Base-by-base conservation (phyloP, 2,888 invertebrate genomes). In the Melitaea athalia region DNA sequence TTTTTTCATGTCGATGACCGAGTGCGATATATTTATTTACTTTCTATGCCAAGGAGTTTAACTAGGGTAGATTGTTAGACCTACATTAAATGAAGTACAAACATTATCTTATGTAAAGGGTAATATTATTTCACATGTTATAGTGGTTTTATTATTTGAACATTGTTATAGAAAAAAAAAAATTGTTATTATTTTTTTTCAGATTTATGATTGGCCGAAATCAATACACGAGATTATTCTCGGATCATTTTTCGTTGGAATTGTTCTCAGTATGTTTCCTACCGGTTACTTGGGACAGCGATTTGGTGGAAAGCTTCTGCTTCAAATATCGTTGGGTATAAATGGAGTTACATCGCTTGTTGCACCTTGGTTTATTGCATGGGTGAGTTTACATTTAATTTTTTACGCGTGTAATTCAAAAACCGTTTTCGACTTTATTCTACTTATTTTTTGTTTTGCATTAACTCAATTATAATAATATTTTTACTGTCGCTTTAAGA, bases 281-380 rank as follows among this genome's bases (percentile, higher is more conserved):
- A 89, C 93, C 42, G 95, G 95, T 0, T 79, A 94, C 68, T 80
- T 95, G 43, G 93, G 94, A 0, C 95, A 94, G 75, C 85, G 88
- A 0, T 94, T 93, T 84, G 95, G 96, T 0, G 95, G 95, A 0
- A 95, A 95, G 74, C 82, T 93, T 47, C 86, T 95, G 0, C 76
- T 93, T 12, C 87, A 91, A 42, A 71, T 87, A 0, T 88, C 92
- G 0, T 79, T 94, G 59, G 74, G 81, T 10, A 66, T 81, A 7
- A 88, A 84, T 61, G 85, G 81, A 0, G 24, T 86, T 0, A 67
- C 81, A 0, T 82, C 83, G 11, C 63, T 80, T 38, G 61, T 74
- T 7, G 71, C 77, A 7, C 80, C 81, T 2, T 78, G 77, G 77
- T 49, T 76, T 11, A 69, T 76, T 7, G 70, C 75, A 0, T 77